phyloP scores from a whole-genome alignment of 1,140 invertebrate species.

The Scaptomyza hsui region DNA sequence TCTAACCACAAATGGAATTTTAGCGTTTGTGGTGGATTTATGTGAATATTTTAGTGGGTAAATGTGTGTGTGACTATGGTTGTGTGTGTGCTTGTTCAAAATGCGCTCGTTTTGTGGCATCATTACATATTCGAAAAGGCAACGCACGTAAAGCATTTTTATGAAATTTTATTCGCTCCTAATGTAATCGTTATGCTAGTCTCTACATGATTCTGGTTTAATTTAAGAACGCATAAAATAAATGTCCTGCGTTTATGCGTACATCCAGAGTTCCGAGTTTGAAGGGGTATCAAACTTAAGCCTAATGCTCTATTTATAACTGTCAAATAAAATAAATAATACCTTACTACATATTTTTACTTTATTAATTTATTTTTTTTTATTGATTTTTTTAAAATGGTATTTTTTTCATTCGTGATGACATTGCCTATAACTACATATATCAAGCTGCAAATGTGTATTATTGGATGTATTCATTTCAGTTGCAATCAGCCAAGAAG shows the following conservation, averaged over 20 bases:
- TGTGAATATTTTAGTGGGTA: conserved; percentile 45
- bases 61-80: background rate
- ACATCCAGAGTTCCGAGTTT: conserved; percentile 44
- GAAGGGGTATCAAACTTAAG: too few relatives aligned
- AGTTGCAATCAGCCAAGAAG: too few relatives aligned
- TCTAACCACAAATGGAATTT: conserved; percentile 74
- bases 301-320: too few relatives aligned
- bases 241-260: conserved; percentile 69
- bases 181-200: conserved; percentile 67
- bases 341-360: too few relatives aligned
- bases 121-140: conserved; percentile 78
- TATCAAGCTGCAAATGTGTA: too few relatives aligned
- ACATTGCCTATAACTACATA: too few relatives aligned
- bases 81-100: conserved; percentile 47
- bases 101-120: conserved; percentile 68
- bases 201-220: conserved; percentile 29
- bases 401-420: too few relatives aligned
- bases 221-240: conserved; percentile 75
- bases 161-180: conserved; percentile 77
- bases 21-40: conserved; percentile 64
- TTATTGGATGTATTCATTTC: too few relatives aligned
- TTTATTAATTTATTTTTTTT: too few relatives aligned
- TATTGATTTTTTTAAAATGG: too few relatives aligned
- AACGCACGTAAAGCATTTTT: conserved; percentile 72
- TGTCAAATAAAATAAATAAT: too few relatives aligned